Percentiles rank a stretch among this genome's conserved stretches.
Evolutionary conservation across 2,113 vertebrate genomes (phyloP).

Genomic region (Dicrurus megarhynchus): DNA sequence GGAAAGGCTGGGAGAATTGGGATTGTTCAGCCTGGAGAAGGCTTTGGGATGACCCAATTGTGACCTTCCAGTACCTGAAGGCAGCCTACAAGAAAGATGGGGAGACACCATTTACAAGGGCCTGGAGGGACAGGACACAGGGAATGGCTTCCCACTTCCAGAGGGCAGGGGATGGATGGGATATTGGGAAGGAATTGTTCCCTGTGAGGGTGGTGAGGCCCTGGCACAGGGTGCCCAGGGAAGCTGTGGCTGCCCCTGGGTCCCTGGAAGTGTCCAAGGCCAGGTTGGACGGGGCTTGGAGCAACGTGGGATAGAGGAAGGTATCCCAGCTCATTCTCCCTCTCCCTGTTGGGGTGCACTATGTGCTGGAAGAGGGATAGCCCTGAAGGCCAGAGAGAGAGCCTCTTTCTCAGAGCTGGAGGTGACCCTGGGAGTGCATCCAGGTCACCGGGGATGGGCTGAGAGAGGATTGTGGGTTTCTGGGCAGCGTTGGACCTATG

Average conservation of each 20-base stretch:
- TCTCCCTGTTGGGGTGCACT: no score
- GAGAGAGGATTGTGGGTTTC: no score
- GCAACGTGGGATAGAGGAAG: rapidly evolving
- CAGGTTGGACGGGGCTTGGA: rapidly evolving
- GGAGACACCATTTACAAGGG: neutral
- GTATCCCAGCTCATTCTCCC: neutral
- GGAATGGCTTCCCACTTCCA: neutral
- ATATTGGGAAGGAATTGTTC: rapidly evolving
- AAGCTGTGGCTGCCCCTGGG: neutral
- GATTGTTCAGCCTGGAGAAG: neutral
- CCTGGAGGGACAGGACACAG: neutral
- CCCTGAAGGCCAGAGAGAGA: no score
- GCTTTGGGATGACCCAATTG: neutral
- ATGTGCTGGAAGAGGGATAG: no score
- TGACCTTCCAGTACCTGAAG: neutral
- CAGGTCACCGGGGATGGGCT: no score
- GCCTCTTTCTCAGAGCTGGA: no score
- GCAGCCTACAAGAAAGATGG: neutral
- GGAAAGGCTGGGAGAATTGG: neutral
- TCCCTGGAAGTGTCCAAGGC: neutral
- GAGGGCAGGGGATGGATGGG: neutral
- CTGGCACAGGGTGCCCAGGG: neutral
- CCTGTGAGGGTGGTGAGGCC: rapidly evolving
- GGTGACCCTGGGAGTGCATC: no score
- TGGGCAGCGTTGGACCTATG: no score